Evolutionary conservation across 2,113 vertebrate genomes (phyloP).

Genomic region (Plecturocebus donacophilus): DNA sequence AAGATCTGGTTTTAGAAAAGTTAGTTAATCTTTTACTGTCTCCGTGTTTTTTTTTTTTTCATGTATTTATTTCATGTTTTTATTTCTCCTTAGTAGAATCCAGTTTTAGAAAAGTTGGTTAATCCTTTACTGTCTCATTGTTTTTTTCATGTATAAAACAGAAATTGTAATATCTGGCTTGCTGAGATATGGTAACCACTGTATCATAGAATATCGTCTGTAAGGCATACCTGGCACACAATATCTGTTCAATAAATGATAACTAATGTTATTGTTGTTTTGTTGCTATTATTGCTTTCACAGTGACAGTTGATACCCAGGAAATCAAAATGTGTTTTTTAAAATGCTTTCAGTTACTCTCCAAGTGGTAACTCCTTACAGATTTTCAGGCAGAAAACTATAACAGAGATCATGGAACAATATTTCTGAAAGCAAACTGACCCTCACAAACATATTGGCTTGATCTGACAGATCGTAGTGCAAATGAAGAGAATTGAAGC

Average conservation of each 20-base stretch:
- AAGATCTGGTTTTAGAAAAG: neutral
- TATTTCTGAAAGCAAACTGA: conserved; percentile 68
- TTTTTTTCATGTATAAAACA: neutral
- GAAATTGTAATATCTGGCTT: neutral
- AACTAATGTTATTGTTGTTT: neutral
- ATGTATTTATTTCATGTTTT: neutral
- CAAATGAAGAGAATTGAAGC: conserved; percentile 61
- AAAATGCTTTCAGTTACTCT: conserved; percentile 21
- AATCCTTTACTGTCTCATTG: neutral
- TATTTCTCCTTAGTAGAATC: neutral
- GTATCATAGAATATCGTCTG: neutral
- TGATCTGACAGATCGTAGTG: conserved; percentile 55
- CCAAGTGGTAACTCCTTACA: conserved; percentile 40
- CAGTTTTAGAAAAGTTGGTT: neutral
- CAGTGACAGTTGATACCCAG: neutral
- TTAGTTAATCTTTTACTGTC: neutral
- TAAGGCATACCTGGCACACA: neutral
- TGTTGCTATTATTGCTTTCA: neutral
- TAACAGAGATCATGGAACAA: conserved; percentile 30
- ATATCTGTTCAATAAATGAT: conserved; percentile 5
- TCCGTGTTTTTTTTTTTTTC: neutral
- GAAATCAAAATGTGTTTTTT: conserved; percentile 32
- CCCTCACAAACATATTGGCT: conserved; percentile 58
- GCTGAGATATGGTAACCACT: neutral
- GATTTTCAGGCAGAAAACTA: conserved; percentile 57